Conservation (phyloP, 2,797 vertebrate genomes). For the Fistularia commersonii region DNA sequence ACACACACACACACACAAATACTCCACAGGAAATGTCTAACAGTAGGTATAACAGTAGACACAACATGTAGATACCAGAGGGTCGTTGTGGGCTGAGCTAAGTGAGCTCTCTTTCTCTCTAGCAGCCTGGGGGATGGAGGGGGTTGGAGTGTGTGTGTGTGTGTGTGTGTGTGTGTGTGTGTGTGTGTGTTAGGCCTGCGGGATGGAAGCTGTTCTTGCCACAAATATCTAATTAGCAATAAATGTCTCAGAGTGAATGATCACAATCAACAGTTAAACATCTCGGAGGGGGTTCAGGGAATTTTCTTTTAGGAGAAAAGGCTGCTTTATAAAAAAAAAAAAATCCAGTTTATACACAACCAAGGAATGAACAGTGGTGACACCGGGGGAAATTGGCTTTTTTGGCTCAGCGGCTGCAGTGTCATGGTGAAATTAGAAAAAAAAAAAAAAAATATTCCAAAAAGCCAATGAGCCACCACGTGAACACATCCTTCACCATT, state of each 20-base stretch:
- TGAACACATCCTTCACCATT: no score
- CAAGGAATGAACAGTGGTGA: conserved; percentile 22
- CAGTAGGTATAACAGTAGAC: conserved; percentile 50
- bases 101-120: conserved; percentile 11
- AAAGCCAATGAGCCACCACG: no score
- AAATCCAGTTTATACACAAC: not conserved
- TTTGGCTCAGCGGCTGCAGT: conserved; percentile 11
- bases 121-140: not conserved
- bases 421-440: conserved; percentile 11
- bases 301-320: conserved; percentile 7
- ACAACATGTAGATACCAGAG: conserved; percentile 19
- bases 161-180: no score
- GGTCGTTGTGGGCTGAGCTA: conserved; percentile 25
- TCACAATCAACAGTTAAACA: conserved; percentile 16
- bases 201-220: conserved; percentile 23
- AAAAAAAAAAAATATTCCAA: conserved; percentile 22
- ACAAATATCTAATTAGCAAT: conserved; percentile 56
- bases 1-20: conserved; percentile 3
- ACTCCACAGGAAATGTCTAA: conserved; percentile 54
- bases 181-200: conserved; percentile 5
- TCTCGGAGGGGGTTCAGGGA: conserved; percentile 12
- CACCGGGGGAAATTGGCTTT: conserved; percentile 27
- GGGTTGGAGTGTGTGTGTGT: no score
- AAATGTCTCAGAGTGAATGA: conserved; percentile 30
- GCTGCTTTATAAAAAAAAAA: no score